Conservation (phyloP, 2,888 invertebrate genomes). For the Anoplius nigerrimus region DNA sequence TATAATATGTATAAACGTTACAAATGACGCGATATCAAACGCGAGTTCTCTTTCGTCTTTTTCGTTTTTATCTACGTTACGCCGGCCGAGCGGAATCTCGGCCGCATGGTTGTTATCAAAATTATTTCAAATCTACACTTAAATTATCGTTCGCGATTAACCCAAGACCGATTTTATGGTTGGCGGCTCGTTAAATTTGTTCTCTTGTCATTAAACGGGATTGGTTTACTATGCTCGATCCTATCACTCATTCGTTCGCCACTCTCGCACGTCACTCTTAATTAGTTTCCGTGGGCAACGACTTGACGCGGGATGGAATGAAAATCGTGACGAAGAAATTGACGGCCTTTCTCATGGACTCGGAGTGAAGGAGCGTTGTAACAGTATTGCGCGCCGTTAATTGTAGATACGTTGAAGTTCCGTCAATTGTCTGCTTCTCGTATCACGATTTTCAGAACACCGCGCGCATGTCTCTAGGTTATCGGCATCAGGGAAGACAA, state of each 20-base stretch:
- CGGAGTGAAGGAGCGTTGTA: not conserved
- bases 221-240: too few species aligned
- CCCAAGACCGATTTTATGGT: constrained; percentile 14
- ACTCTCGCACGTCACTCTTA: too few species aligned
- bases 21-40: constrained; percentile 29
- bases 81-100: constrained; percentile 29
- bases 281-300: too few species aligned
- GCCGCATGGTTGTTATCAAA: constrained; percentile 52
- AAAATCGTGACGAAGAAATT: too few species aligned
- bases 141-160: constrained; percentile 35
- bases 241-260: too few species aligned
- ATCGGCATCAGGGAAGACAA: constrained; percentile 47
- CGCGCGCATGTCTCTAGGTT: constrained; percentile 27
- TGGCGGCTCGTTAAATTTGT: constrained; percentile 2
- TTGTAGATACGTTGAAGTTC: not conserved
- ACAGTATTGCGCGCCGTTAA: not conserved
- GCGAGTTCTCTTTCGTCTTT: constrained; percentile 24
- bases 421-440: not conserved
- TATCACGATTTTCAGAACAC: not conserved
- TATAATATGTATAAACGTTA: constrained; percentile 4
- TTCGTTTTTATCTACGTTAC: constrained; percentile 7
- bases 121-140: constrained; percentile 48
- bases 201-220: too few species aligned
- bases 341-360: not conserved
- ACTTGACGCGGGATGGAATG: too few species aligned